These are phyloP conservation scores for Crotalus horridus DNA, from an alignment of 2,113 vertebrate genomes.

Conservation along the genomic window DNA sequence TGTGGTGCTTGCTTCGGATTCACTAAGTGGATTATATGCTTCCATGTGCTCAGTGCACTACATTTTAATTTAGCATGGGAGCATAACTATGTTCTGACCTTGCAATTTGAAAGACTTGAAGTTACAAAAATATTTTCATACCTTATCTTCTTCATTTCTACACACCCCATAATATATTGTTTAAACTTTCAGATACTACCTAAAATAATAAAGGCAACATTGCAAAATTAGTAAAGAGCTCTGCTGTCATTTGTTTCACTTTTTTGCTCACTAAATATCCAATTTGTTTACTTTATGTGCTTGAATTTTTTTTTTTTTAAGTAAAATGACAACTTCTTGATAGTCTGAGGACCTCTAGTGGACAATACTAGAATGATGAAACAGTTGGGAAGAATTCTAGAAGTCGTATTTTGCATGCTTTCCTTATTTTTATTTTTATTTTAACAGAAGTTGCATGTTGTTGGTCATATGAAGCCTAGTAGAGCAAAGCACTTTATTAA, in stretches of 20 bases:
- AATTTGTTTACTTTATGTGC: background rate
- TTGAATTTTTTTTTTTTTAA: background rate
- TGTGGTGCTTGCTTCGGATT: background rate
- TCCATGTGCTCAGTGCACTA: background rate
- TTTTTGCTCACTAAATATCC: background rate
- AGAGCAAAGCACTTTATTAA: background rate
- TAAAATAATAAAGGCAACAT: background rate
- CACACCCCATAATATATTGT: background rate
- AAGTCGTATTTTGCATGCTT: background rate
- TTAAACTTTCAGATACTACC: background rate
- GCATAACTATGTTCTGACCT: background rate
- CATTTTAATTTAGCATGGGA: background rate
- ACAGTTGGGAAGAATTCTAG: background rate
- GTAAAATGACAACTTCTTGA: background rate
- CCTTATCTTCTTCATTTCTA: background rate
- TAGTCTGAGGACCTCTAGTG: slow-evolving; percentile 38
- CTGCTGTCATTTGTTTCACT: background rate
- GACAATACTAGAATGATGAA: background rate
- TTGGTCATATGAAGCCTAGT: background rate
- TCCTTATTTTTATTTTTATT: background rate
- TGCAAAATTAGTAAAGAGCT: background rate
- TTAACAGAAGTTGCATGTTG: background rate
- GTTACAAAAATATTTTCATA: background rate
- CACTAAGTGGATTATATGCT: background rate
- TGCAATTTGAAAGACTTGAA: background rate